Percentiles rank a stretch among this genome's conserved stretches.
Evolutionary conservation across 2,797 vertebrate species (phyloP).

Genomic region (Hozukius guyotensis): DNA sequence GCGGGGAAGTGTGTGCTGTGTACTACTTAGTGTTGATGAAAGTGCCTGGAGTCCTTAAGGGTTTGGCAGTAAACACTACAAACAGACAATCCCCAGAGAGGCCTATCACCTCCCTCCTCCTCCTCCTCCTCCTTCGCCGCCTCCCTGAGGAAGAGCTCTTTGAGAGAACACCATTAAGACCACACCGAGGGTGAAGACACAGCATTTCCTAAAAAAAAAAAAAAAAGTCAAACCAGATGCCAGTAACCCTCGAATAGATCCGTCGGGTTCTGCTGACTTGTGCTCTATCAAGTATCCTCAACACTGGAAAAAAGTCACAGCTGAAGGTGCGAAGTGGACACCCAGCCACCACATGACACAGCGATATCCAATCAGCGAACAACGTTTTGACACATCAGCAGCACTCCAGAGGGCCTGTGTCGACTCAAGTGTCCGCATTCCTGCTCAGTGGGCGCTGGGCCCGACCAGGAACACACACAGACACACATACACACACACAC

Average conservation of each 20-base stretch:
- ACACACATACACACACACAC: slow-evolving; percentile 18
- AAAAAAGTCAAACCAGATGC: slow-evolving; percentile 48
- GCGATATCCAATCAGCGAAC: slow-evolving; percentile 71
- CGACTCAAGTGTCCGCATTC: slow-evolving; percentile 72
- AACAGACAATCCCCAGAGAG: slow-evolving; percentile 74
- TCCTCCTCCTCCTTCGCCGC: slow-evolving; percentile 16
- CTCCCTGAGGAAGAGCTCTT: slow-evolving; percentile 51
- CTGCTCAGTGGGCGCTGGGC: slow-evolving; percentile 38
- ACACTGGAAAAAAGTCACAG: slow-evolving; percentile 60
- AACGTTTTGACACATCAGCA: slow-evolving; percentile 76
- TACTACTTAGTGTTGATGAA: slow-evolving; percentile 71
- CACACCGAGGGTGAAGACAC: slow-evolving; percentile 46
- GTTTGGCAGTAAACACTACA: slow-evolving; percentile 77
- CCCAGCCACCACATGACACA: slow-evolving; percentile 66
- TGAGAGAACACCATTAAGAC: slow-evolving; percentile 54
- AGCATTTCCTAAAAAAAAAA: slow-evolving; percentile 35
- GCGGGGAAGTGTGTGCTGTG: slow-evolving; percentile 49
- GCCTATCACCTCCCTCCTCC: slow-evolving; percentile 41
- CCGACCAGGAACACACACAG: slow-evolving; percentile 23
- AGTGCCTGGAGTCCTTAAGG: slow-evolving; percentile 73
- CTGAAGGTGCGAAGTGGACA: slow-evolving; percentile 74
- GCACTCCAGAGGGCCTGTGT: slow-evolving; percentile 59
- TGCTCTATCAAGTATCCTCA: slow-evolving; percentile 52
- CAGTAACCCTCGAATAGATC: slow-evolving; percentile 47
- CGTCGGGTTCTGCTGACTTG: slow-evolving; percentile 49